A percentile compares a stretch with the other conserved stretches of the same genome.
These are phyloP conservation scores for Hystrix cristata DNA, from an alignment of 2,113 vertebrate species.

Conservation along the genomic window DNA sequence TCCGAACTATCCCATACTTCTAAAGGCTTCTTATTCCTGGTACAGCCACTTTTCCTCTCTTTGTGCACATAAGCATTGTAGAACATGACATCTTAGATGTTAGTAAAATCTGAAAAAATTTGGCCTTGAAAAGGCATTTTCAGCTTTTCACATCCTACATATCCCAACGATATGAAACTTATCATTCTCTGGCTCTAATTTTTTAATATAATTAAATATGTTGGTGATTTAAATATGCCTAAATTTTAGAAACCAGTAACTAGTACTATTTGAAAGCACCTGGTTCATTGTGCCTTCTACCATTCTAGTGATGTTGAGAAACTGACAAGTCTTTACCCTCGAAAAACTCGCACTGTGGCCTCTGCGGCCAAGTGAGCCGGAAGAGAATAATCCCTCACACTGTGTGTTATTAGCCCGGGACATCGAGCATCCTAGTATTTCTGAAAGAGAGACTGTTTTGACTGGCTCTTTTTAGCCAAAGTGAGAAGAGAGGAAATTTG, in stretches of 20 bases:
- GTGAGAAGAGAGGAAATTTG: neutral
- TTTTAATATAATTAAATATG: conserved; percentile 21
- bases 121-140: neutral
- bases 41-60: neutral
- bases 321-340: neutral
- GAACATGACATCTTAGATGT: neutral
- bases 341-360: neutral
- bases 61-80: neutral
- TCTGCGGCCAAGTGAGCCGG: conserved; percentile 31
- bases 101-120: conserved; percentile 4
- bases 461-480: neutral
- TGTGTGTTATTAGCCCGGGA: neutral
- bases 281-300: neutral
- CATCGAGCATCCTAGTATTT: neutral
- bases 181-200: neutral
- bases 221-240: neutral
- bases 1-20: neutral
- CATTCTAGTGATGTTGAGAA: conserved; percentile 8
- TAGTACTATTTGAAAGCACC: conserved; percentile 12
- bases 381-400: neutral
- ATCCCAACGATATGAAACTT: neutral
- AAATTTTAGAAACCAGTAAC: neutral
- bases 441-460: neutral
- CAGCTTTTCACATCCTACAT: neutral
- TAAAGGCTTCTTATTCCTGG: neutral